Conservation (phyloP, 1,140 invertebrate genomes). For the Rhyzopertha dominica region DNA sequence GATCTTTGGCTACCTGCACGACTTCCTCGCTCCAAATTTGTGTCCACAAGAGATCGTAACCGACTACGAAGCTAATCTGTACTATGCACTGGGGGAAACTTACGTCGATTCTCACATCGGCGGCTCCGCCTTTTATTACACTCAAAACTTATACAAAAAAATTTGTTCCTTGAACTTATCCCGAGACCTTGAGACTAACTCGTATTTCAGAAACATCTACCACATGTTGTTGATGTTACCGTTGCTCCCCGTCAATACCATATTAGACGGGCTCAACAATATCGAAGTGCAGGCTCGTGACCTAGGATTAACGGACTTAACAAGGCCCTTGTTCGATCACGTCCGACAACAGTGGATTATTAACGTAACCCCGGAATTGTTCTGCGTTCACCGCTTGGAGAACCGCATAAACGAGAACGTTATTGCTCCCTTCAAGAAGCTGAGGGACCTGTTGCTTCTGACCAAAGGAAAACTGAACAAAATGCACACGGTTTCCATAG, state of each 20-base stretch:
- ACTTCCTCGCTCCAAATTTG: conserved; percentile 29
- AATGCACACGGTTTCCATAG: conserved; percentile 18
- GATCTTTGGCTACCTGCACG: conserved; percentile 31
- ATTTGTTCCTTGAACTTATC: conserved; percentile 33
- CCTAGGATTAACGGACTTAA: conserved; percentile 18
- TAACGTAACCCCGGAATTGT: conserved; percentile 36
- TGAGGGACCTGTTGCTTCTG: conserved; percentile 31
- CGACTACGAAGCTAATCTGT: conserved; percentile 36
- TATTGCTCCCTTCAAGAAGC: conserved; percentile 37
- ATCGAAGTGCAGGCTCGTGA: conserved; percentile 33
- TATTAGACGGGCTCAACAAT: conserved; percentile 31
- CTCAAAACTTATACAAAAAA: conserved; percentile 40
- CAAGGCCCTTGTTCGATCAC: conserved; percentile 28
- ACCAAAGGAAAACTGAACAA: conserved; percentile 29
- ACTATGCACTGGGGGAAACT: conserved; percentile 35
- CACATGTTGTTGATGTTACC: conserved; percentile 39
- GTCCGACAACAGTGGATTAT: conserved; percentile 33
- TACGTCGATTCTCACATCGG: conserved; percentile 37
- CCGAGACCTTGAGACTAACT: conserved; percentile 33
- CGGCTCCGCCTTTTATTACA: conserved; percentile 38
- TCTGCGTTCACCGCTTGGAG: conserved; percentile 36
- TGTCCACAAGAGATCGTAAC: conserved; percentile 37
- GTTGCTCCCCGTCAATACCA: conserved; percentile 37
- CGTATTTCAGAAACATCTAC: conserved; percentile 35
- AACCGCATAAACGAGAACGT: conserved; percentile 40